These are phyloP conservation scores for Hiodon alosoides DNA, from an alignment of 2,113 vertebrate genomes.

Conservation along the genomic window DNA sequence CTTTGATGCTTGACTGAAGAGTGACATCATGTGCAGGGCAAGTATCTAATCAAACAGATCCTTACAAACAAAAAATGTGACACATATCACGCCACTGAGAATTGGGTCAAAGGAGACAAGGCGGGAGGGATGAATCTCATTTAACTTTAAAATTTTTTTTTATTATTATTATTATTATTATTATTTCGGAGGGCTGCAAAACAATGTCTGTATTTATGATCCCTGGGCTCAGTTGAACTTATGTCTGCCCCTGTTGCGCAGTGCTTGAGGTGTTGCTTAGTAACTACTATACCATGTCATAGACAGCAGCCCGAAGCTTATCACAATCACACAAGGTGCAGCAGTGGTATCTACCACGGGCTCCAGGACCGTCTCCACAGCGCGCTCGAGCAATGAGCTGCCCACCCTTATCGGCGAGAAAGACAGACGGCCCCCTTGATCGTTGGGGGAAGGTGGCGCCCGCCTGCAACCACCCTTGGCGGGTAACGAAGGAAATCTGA, in stretches of 20 bases:
- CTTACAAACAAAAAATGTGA: background rate
- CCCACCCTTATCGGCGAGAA: slow-evolving; percentile 5
- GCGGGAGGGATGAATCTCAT: background rate
- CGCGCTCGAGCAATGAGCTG: background rate
- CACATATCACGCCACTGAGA: background rate
- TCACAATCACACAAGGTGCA: slow-evolving; percentile 3
- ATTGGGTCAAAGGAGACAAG: background rate
- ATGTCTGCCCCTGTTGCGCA: slow-evolving; percentile 29
- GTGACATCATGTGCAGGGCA: too few relatives aligned
- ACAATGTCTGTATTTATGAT: background rate
- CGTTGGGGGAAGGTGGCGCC: background rate
- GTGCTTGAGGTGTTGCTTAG: slow-evolving; percentile 27
- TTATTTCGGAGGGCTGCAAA: background rate
- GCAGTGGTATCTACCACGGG: background rate
- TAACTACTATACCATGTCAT: slow-evolving; percentile 27
- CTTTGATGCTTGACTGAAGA: too few relatives aligned
- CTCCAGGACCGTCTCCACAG: background rate
- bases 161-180: background rate
- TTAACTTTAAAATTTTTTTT: slow-evolving; percentile 5
- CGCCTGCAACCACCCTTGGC: background rate
- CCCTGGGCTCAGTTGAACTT: slow-evolving; percentile 14
- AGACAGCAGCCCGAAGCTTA: slow-evolving; percentile 14
- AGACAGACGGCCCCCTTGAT: background rate
- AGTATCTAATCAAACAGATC: background rate
- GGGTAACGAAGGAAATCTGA: too few relatives aligned